phyloP scores from a whole-genome alignment of 2,113 vertebrate species.

The Bothrops jararaca region DNA sequence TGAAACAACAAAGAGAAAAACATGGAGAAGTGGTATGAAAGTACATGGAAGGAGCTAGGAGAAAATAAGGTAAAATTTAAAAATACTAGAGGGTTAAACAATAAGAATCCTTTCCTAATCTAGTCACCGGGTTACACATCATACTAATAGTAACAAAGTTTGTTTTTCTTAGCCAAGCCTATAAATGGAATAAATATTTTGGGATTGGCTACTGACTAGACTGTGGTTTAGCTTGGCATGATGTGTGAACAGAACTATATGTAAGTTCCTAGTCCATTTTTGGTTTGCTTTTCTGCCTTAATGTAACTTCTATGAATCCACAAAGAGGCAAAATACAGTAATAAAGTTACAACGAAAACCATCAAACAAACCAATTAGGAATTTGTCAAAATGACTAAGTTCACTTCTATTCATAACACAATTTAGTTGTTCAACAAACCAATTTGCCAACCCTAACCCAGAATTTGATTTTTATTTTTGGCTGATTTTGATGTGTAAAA shows the following conservation, averaged over 20 bases:
- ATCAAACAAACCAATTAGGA: neutral
- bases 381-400: neutral
- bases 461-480: neutral
- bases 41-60: neutral
- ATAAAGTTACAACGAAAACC: neutral
- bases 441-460: neutral
- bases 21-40: neutral
- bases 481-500: neutral
- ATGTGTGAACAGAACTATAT: neutral
- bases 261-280: neutral
- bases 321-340: neutral
- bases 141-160: neutral
- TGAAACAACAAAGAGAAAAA: constrained; percentile 15
- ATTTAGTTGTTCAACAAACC: neutral
- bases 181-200: neutral
- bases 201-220: neutral
- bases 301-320: neutral
- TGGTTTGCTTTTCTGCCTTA: neutral
- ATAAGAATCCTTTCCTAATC: neutral
- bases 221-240: neutral
- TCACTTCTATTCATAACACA: neutral
- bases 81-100: neutral
- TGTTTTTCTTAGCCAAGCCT: neutral
- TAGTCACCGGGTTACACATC: neutral
- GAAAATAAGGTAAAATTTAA: neutral